Evolutionary conservation across 2,888 invertebrate species (phyloP).

Genomic region (Tenthredo distinguenda): DNA sequence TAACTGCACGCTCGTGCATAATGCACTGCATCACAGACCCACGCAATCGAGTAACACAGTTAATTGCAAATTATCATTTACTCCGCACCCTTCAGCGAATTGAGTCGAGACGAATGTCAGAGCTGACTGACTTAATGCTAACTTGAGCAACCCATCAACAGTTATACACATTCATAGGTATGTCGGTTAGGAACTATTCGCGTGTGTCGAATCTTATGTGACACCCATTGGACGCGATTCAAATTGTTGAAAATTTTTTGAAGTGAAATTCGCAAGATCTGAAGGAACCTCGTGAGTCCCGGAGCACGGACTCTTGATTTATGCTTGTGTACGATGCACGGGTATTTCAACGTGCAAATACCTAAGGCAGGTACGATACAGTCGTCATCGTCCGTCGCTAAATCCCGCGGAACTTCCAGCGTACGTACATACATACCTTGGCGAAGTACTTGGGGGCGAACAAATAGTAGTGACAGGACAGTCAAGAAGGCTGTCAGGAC

Average conservation of each 20-base stretch:
- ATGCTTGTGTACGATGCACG: not conserved
- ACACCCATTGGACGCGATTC: not conserved
- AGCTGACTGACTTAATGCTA: not conserved
- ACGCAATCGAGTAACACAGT: constrained; percentile 25
- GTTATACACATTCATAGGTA: not conserved
- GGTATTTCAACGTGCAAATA: not conserved
- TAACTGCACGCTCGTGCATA: not conserved
- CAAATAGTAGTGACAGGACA: constrained; percentile 43
- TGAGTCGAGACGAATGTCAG: not conserved
- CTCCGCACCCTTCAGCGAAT: not conserved
- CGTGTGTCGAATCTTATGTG: not conserved
- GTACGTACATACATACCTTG: not conserved
- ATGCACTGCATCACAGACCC: constrained; percentile 32
- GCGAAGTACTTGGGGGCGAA: constrained; percentile 35
- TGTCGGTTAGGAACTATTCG: not conserved
- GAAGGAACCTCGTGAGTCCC: not conserved
- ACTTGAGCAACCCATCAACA: not conserved
- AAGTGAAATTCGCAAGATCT: not conserved
- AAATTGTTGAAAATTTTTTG: not conserved
- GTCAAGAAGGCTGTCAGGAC: constrained; percentile 36
- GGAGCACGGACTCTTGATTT: not conserved
- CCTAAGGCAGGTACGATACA: constrained; percentile 2
- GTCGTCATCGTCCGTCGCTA: constrained; percentile 19
- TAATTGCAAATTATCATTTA: constrained; percentile 34
- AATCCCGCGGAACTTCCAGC: not conserved